Evolutionary conservation across 2,888 invertebrate genomes (phyloP).

Genomic region (Megalurothrips usitatus): DNA sequence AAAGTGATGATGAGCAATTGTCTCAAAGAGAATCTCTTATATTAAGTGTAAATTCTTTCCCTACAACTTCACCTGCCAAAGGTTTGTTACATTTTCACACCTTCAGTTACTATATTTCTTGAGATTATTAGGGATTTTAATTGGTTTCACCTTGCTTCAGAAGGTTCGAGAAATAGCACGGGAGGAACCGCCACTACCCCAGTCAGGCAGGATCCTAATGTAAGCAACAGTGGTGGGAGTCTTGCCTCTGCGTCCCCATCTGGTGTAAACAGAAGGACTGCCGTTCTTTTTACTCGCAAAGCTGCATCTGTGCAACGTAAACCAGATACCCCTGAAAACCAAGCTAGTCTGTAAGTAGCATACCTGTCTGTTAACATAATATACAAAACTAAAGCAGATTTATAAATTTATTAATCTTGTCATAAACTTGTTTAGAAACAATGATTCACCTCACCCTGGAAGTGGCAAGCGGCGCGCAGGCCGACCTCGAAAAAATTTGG

Average conservation of each 20-base stretch:
- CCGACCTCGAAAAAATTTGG: conserved; percentile 39
- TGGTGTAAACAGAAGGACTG: conserved; percentile 65
- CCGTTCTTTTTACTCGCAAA: conserved; percentile 73
- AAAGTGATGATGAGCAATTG: background rate
- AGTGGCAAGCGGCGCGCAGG: conserved; percentile 29
- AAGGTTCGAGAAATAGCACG: conserved; percentile 19
- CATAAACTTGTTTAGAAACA: conserved; percentile 37
- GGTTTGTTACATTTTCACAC: background rate
- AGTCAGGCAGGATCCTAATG: conserved; percentile 44
- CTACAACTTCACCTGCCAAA: background rate
- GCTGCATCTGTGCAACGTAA: conserved; percentile 50
- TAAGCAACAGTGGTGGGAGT: conserved; percentile 43
- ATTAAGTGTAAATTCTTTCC: background rate
- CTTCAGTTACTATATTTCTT: background rate
- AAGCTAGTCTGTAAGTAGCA: conserved; percentile 31
- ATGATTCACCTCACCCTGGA: conserved; percentile 31
- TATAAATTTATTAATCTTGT: conserved; percentile 11
- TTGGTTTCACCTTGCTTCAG: background rate
- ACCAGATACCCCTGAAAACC: conserved; percentile 40
- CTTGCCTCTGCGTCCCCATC: conserved; percentile 46
- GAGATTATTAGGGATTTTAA: background rate
- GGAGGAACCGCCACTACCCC: conserved; percentile 39
- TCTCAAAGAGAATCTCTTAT: background rate
- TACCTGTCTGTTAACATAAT: background rate
- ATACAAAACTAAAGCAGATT: background rate